Percentiles rank a stretch among this genome's conserved stretches.
Evolutionary conservation across 2,888 invertebrate species (phyloP).

Genomic region (Drymonia ruficornis): DNA sequence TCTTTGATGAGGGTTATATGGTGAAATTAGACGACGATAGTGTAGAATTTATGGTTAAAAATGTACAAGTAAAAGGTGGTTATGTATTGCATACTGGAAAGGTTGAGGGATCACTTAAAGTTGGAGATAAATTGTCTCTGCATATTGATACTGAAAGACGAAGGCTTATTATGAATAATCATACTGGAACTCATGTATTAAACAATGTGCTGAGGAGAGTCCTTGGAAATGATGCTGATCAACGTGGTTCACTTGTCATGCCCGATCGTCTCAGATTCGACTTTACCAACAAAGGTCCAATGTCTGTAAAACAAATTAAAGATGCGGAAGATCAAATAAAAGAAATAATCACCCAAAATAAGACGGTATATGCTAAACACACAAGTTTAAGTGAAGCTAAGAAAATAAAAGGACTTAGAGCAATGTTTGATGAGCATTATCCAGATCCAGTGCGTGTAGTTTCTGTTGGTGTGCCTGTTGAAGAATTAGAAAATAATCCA

Average conservation of each 20-base stretch:
- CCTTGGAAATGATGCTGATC: slow-evolving; percentile 95
- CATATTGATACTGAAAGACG: slow-evolving; percentile 94
- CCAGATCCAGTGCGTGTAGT: slow-evolving; percentile 98
- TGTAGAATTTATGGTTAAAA: slow-evolving; percentile 95
- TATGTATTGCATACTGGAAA: slow-evolving; percentile 97
- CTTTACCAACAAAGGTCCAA: slow-evolving; percentile 97
- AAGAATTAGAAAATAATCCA: slow-evolving; percentile 94
- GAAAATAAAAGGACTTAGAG: slow-evolving; percentile 95
- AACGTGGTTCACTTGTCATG: slow-evolving; percentile 98
- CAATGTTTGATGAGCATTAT: slow-evolving; percentile 99
- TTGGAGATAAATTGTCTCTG: slow-evolving; percentile 93
- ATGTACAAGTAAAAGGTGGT: slow-evolving; percentile 97
- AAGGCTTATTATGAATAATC: slow-evolving; percentile 98
- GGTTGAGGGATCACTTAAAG: slow-evolving; percentile 92
- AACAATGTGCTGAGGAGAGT: slow-evolving; percentile 97
- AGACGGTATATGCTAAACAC: slow-evolving; percentile 94
- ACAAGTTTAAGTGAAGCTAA: slow-evolving; percentile 94
- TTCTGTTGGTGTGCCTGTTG: slow-evolving; percentile 96
- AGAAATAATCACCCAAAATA: slow-evolving; percentile 90
- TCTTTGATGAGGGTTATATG: slow-evolving; percentile 97
- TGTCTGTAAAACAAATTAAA: slow-evolving; percentile 95
- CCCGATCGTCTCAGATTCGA: slow-evolving; percentile 98
- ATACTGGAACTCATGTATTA: slow-evolving; percentile 98
- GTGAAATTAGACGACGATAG: slow-evolving; percentile 93
- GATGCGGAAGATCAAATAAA: slow-evolving; percentile 92